These are phyloP conservation scores for Idaea biselata DNA, from an alignment of 2,888 invertebrate species.

Conservation along the genomic window DNA sequence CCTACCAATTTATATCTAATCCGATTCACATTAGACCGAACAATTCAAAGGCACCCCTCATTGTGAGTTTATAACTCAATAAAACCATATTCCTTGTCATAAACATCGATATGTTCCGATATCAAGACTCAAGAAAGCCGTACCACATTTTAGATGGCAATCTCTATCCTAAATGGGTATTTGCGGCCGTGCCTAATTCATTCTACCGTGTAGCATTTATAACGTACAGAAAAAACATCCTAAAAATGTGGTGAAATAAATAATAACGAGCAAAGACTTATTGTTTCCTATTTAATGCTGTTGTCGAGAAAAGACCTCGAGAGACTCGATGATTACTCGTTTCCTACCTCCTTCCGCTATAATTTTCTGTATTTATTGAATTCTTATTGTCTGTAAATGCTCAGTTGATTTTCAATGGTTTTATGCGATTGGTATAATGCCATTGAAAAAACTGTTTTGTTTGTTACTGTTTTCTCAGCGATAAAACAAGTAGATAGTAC, in stretches of 20 bases:
- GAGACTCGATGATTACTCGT: constrained; percentile 36
- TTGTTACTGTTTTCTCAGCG: not conserved
- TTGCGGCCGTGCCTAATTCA: constrained; percentile 35
- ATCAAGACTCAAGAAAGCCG: constrained; percentile 56
- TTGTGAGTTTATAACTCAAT: constrained; percentile 61
- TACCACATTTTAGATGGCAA: constrained; percentile 54
- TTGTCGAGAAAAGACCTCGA: constrained; percentile 28
- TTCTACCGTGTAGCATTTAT: constrained; percentile 10
- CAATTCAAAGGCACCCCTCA: constrained; percentile 45
- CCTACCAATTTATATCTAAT: constrained; percentile 27
- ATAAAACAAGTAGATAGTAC: not conserved
- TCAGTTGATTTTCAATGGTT: constrained; percentile 39
- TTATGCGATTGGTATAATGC: constrained; percentile 28
- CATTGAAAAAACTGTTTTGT: constrained; percentile 11
- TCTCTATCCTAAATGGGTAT: constrained; percentile 40
- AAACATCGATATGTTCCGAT: constrained; percentile 58
- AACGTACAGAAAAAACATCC: not conserved
- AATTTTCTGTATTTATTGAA: constrained; percentile 38
- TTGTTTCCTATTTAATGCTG: constrained; percentile 43
- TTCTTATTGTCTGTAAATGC: constrained; percentile 36
- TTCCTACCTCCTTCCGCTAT: constrained; percentile 37
- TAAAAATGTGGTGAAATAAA: constrained; percentile 9
- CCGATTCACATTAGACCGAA: constrained; percentile 40
- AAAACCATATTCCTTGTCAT: constrained; percentile 58
- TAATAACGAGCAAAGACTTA: constrained; percentile 20